Percentiles rank a stretch among this genome's conserved stretches.
Conservation (phyloP, 2,113 vertebrate species). For the Oreochromis spilurus region DNA sequence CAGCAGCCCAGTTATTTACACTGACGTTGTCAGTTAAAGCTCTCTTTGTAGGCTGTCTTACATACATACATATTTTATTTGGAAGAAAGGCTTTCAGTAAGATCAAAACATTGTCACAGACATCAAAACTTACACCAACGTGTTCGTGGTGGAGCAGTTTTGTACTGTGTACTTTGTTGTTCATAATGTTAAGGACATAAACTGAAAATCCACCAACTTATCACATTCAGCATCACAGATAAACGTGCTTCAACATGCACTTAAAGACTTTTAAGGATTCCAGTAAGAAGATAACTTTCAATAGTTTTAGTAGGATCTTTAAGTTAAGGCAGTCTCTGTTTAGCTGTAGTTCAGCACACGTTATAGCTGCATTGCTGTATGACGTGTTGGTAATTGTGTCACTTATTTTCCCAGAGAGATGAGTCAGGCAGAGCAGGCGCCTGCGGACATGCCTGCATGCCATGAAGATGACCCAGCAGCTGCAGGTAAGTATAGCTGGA, state of each 20-base stretch:
- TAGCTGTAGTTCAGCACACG: not conserved
- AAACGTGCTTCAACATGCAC: not conserved
- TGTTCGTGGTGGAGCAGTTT: not conserved
- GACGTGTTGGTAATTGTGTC: not conserved
- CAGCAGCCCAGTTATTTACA: not conserved
- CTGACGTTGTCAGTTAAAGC: not conserved
- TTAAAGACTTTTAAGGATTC: not conserved
- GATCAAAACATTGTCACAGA: not conserved
- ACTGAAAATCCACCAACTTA: not conserved
- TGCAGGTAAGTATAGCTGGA: slow-evolving; percentile 68
- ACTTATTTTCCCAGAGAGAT: slow-evolving; percentile 68
- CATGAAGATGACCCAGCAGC: slow-evolving; percentile 81
- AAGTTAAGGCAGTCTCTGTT: not conserved
- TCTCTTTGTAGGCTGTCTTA: not conserved
- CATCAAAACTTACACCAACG: not conserved
- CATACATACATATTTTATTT: not conserved
- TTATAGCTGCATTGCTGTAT: not conserved
- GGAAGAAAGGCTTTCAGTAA: not conserved
- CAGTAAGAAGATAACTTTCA: not conserved
- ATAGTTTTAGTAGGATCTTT: not conserved
- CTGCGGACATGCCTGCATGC: slow-evolving; percentile 80
- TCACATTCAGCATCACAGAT: not conserved
- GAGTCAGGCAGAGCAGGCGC: slow-evolving; percentile 84
- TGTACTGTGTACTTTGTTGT: not conserved
- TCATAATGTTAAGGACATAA: not conserved